Conservation (phyloP, 2,888 invertebrate genomes). For the Mylabris sibirica region DNA sequence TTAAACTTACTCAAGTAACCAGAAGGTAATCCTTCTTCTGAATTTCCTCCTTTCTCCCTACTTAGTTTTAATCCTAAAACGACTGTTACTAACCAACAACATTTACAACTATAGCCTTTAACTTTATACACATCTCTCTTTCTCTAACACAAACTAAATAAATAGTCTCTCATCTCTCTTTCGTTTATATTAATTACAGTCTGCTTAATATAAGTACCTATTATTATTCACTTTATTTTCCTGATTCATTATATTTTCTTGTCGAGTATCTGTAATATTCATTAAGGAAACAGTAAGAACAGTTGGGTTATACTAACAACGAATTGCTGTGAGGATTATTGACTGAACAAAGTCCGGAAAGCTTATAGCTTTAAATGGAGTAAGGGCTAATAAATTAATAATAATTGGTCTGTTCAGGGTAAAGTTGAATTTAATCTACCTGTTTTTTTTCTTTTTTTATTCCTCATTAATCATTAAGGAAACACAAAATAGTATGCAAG, state of each 20-base stretch:
- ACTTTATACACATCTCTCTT: neutral
- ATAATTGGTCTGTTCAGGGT: neutral
- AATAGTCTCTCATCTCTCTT: neutral
- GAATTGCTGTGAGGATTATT: neutral
- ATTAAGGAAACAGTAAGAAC: constrained; percentile 1
- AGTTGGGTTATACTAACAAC: constrained; percentile 3
- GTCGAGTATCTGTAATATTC: constrained; percentile 2
- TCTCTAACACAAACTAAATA: neutral
- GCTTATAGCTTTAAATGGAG: neutral
- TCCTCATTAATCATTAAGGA: neutral
- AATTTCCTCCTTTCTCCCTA: constrained; percentile 2
- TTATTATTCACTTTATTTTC: constrained; percentile 22
- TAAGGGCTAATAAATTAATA: neutral
- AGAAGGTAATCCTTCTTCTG: constrained; percentile 3
- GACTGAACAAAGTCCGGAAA: neutral
- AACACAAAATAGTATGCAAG: neutral
- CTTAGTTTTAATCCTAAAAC: constrained; percentile 7
- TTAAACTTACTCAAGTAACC: neutral
- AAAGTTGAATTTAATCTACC: neutral
- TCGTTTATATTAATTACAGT: constrained; percentile 29
- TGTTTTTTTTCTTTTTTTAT: neutral
- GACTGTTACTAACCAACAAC: neutral
- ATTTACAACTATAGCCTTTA: neutral
- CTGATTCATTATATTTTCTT: neutral
- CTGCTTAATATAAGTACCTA: constrained; percentile 25